Conservation (phyloP, 2,113 vertebrate species). For the Corythaeola cristata region DNA sequence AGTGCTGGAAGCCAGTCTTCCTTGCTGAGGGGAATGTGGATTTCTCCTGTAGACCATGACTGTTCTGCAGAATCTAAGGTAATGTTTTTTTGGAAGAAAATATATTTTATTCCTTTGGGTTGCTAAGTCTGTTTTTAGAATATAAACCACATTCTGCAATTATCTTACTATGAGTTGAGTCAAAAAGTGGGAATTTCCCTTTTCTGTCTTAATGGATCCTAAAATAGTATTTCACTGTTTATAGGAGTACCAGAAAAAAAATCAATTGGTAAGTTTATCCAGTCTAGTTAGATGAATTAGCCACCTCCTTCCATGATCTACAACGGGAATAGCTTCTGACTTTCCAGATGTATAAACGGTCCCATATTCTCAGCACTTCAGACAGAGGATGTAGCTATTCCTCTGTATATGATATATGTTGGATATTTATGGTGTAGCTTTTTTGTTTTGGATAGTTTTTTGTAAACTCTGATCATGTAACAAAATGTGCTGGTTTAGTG, state of each 20-base stretch:
- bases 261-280: background rate
- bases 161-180: background rate
- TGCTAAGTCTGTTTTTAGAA: background rate
- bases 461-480: background rate
- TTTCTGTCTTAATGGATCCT: background rate
- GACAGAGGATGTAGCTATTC: background rate
- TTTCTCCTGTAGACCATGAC: background rate
- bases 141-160: background rate
- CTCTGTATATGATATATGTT: background rate
- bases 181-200: background rate
- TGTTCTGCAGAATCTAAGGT: background rate
- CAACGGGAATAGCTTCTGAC: background rate
- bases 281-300: background rate
- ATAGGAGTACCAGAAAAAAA: background rate
- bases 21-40: background rate
- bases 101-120: background rate
- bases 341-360: background rate
- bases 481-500: no score
- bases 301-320: background rate
- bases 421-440: background rate
- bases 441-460: background rate
- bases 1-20: background rate
- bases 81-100: background rate
- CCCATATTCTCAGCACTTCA: background rate
- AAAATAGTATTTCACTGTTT: background rate